Evolutionary conservation across 2,797 vertebrate species (phyloP).

Genomic region (Vireo griseus): DNA sequence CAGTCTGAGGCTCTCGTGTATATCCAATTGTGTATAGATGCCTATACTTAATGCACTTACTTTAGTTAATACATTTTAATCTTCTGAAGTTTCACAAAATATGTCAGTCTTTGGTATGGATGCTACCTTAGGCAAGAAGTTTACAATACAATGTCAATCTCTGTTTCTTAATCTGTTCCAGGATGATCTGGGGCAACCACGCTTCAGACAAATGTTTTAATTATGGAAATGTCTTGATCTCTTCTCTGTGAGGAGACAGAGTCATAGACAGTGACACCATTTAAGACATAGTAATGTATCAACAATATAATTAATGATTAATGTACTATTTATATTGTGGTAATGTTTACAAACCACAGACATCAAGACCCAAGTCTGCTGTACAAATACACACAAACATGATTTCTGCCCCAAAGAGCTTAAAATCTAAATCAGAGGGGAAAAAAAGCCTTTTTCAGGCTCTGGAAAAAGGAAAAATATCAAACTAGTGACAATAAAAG

Average conservation of each 20-base stretch:
- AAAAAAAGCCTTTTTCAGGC: background rate
- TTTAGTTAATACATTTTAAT: background rate
- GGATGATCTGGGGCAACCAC: background rate
- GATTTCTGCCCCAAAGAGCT: background rate
- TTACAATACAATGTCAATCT: background rate
- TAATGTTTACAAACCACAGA: conserved; percentile 3
- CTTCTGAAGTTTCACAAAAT: background rate
- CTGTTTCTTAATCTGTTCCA: background rate
- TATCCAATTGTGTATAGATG: background rate
- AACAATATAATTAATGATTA: conserved; percentile 33
- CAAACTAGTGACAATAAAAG: background rate
- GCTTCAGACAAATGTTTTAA: background rate
- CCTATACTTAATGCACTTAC: background rate
- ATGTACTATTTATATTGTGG: conserved; percentile 8
- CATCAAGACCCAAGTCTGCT: background rate
- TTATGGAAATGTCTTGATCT: background rate
- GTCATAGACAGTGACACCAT: background rate
- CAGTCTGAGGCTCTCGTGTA: background rate
- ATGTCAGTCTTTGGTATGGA: background rate
- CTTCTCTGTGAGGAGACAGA: background rate
- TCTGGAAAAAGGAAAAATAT: background rate
- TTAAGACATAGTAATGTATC: background rate
- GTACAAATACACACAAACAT: background rate
- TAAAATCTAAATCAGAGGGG: background rate
- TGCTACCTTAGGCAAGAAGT: background rate